A percentile compares a stretch with the other conserved stretches of the same genome.
These are phyloP conservation scores for Callipepla squamata DNA, from an alignment of 2,113 vertebrate species.

Conservation along the genomic window DNA sequence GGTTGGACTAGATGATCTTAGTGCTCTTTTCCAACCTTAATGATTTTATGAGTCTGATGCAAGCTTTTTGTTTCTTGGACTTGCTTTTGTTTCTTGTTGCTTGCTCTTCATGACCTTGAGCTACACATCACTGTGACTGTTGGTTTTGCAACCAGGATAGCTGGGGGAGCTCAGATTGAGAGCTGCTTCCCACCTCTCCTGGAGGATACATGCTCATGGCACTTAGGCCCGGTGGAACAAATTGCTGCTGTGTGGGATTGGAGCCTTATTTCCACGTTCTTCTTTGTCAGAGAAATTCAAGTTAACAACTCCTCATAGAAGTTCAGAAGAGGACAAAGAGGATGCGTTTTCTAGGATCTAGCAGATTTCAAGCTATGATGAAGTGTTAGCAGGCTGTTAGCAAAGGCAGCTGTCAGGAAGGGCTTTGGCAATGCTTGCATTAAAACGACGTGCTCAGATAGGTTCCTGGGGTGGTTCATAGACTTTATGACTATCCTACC, in stretches of 20 bases:
- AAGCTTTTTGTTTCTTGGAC: background rate
- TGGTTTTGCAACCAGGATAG: background rate
- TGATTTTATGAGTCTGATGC: no score
- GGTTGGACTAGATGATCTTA: no score
- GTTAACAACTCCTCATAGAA: background rate
- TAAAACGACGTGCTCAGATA: background rate
- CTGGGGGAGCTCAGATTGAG: background rate
- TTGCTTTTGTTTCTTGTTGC: no score
- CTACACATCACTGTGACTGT: background rate
- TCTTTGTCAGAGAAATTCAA: background rate
- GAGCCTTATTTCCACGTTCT: background rate
- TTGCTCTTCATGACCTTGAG: background rate
- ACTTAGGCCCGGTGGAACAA: accelerated
- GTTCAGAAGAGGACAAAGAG: background rate
- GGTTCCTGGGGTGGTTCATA: background rate
- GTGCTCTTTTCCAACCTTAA: no score
- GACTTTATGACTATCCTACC: background rate
- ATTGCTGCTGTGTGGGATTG: background rate
- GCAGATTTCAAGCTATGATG: background rate
- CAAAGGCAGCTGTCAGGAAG: background rate
- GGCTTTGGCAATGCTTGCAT: background rate
- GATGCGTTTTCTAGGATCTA: background rate
- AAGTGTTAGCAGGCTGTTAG: background rate
- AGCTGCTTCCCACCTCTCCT: background rate
- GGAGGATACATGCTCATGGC: background rate